Evolutionary conservation across 2,888 invertebrate genomes (phyloP).

Genomic region (Nephrotoma flavescens): DNA sequence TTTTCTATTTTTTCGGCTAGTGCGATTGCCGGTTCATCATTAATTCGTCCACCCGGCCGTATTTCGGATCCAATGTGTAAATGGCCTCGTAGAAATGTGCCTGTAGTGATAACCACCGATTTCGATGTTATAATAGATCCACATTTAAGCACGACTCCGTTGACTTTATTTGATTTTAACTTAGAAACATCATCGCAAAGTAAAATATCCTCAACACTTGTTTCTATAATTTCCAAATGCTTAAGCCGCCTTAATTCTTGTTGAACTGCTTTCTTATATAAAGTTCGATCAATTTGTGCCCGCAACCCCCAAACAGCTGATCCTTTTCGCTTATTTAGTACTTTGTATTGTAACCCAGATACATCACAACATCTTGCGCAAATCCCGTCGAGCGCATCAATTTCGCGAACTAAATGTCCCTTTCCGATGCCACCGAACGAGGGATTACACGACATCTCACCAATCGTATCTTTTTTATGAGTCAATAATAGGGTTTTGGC

Average conservation of each 20-base stretch:
- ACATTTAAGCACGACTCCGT: constrained; percentile 22
- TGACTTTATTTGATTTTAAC: not conserved
- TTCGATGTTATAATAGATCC: constrained; percentile 42
- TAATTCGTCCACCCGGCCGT: constrained; percentile 66
- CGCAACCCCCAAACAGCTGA: constrained; percentile 82
- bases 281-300: constrained; percentile 70
- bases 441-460: constrained; percentile 91
- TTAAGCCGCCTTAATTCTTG: constrained; percentile 46
- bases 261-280: constrained; percentile 67
- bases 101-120: constrained; percentile 69
- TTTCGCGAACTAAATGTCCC: constrained; percentile 72
- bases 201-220: constrained; percentile 66
- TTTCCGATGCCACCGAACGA: constrained; percentile 89
- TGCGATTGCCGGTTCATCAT: constrained; percentile 61
- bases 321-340: constrained; percentile 66
- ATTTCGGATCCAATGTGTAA: constrained; percentile 67
- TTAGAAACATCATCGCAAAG: constrained; percentile 24
- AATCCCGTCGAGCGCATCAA: constrained; percentile 78
- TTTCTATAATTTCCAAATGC: constrained; percentile 51
- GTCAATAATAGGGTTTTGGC: constrained; percentile 65
- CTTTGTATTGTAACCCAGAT: constrained; percentile 66
- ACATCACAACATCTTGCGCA: constrained; percentile 67
- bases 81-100: constrained; percentile 73
- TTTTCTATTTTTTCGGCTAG: constrained; percentile 56
- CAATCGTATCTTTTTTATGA: constrained; percentile 69